Percentiles rank a stretch among this genome's conserved stretches.
phyloP scores from a whole-genome alignment of 2,113 vertebrate genomes.

The Oncorhynchus keta region DNA sequence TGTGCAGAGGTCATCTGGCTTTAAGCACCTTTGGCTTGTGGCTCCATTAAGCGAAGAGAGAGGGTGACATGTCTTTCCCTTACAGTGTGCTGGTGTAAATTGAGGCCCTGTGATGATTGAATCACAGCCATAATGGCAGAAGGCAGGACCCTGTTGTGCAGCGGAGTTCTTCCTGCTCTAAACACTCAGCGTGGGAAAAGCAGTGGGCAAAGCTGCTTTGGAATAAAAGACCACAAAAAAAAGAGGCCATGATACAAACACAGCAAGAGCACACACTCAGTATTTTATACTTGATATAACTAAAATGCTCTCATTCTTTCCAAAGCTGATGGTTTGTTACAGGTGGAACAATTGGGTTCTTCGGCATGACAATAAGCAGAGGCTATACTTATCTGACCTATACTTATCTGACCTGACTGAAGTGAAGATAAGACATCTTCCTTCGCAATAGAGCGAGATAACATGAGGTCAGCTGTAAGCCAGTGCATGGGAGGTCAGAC shows the following conservation, averaged over 20 bases:
- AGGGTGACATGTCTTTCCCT: conserved; percentile 33
- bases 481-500: neutral
- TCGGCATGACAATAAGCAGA: conserved; percentile 20
- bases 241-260: conserved; percentile 49
- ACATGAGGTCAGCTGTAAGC: conserved; percentile 30
- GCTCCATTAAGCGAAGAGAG: conserved; percentile 49
- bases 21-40: conserved; percentile 63
- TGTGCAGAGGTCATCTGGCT: conserved; percentile 18
- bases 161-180: conserved; percentile 66
- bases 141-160: conserved; percentile 63
- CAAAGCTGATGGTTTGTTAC: conserved; percentile 23
- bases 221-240: conserved; percentile 50
- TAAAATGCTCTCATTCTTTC: conserved; percentile 21
- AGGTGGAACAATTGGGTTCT: conserved; percentile 13
- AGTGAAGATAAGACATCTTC: conserved; percentile 18
- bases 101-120: conserved; percentile 61
- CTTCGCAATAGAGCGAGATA: conserved; percentile 17
- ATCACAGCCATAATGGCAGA: conserved; percentile 67
- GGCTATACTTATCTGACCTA: conserved; percentile 24
- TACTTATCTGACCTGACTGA: conserved; percentile 25
- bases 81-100: conserved; percentile 44
- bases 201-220: conserved; percentile 55
- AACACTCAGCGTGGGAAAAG: conserved; percentile 62
- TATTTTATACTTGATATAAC: conserved; percentile 43
- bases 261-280: conserved; percentile 35